Conservation (phyloP, 2,113 vertebrate genomes). For the Baryphthengus martii region DNA sequence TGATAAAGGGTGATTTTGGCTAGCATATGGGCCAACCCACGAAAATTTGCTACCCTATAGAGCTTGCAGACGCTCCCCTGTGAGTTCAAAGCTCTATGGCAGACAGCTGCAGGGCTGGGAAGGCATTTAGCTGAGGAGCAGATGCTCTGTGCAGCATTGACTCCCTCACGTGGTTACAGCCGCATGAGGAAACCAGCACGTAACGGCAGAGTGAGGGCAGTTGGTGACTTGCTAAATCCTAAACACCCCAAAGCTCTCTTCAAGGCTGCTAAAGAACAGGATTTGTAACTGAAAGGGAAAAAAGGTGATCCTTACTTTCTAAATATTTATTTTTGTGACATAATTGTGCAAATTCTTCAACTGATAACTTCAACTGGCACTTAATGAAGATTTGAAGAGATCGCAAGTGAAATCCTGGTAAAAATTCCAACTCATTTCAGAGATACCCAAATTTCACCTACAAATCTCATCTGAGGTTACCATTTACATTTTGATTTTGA, state of each 20-base stretch:
- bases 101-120: constrained; percentile 21
- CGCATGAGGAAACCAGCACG: not conserved
- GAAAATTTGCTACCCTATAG: not conserved
- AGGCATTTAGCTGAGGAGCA: constrained; percentile 9
- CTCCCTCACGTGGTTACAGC: constrained; percentile 29
- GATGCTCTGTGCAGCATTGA: constrained; percentile 41
- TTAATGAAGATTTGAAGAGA: not conserved
- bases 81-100: not conserved
- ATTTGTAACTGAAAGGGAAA: not conserved
- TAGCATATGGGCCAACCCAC: not conserved
- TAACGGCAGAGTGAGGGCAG: not conserved
- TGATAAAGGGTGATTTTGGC: not conserved
- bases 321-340: not conserved
- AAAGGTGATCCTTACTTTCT: not conserved
- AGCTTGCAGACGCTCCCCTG: not conserved
- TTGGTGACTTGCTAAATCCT: not conserved
- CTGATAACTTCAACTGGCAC: not conserved
- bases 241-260: not conserved
- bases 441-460: not conserved
- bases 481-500: not conserved
- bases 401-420: not conserved
- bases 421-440: not conserved
- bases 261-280: not conserved
- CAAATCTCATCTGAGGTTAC: not conserved
- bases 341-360: not conserved